Base-by-base conservation (phyloP, 2,113 vertebrate genomes). In the Scatophagus argus region DNA sequence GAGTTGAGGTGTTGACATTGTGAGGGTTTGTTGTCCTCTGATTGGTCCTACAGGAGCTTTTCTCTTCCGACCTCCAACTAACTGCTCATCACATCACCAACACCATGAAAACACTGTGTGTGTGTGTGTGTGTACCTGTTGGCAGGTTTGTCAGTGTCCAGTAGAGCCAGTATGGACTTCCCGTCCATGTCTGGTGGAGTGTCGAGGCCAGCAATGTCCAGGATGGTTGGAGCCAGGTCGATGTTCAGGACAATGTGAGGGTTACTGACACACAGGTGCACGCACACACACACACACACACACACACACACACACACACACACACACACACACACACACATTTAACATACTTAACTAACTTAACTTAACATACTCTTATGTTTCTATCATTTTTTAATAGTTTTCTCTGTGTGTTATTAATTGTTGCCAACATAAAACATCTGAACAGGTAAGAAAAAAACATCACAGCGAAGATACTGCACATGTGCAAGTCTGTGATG, bases 181-280 rank as follows among this genome's bases (percentile, higher is more conserved):
- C 97, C 97, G 14, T 99, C 98, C 98, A 99, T 99, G 74, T 99
- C 97, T 3, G 96, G 74, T 0, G 98, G 98, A 71, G 96, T 95
- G 90, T 97, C 96, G 74, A 99, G 90, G 0, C 98, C 97, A 1
- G 97, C 98, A 43, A 99, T 99, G 93, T 99, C 98, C 91, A 99
- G 93, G 91, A 99, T 97, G 84, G 98, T 99, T 44, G 97, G 98
- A 31, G 97, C 98, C 1, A 99, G 95, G 85, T 99, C 98, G 19
- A 99, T 97, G 93, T 99, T 99, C 85, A 99, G 91, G 43, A 99
- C 98, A 6, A 99, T 96, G 89, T 99, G 97, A 67, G 96, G 96
- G 88, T 97, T 97, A 86, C 97, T 99, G 62, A 73, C 8, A 56
- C 77, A 75, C 38, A 72, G 54, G 77, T 41, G 77, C n/a, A 82